Evolutionary conservation across 2,113 vertebrate species (phyloP).

Genomic region (Gallinago media): DNA sequence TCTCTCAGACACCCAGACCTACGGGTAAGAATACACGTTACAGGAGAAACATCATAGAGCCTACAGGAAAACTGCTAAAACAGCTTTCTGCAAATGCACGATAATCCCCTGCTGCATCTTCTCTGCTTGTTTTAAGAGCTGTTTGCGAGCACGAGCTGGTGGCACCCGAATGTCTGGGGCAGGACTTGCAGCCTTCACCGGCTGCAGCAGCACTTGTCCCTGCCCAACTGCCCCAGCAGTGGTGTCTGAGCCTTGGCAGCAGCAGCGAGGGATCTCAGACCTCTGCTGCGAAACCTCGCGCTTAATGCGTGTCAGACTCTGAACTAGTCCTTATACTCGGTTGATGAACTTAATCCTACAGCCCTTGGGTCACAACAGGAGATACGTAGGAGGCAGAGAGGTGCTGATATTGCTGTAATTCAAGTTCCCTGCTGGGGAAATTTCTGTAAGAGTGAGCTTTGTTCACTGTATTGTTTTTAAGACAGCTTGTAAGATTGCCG

Average conservation of each 20-base stretch:
- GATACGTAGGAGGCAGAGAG: neutral
- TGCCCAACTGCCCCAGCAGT: neutral
- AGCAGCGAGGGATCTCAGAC: neutral
- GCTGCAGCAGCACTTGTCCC: neutral
- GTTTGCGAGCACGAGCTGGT: neutral
- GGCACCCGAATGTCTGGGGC: fast-evolving
- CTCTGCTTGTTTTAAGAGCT: neutral
- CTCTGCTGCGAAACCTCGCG: neutral
- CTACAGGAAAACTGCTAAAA: neutral
- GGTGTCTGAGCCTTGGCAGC: fast-evolving
- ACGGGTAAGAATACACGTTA: neutral
- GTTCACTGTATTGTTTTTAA: neutral
- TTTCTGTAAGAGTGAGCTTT: neutral
- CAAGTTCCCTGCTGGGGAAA: neutral
- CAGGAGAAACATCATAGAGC: neutral
- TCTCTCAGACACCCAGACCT: neutral
- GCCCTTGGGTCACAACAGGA: neutral
- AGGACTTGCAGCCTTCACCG: neutral
- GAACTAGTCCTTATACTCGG: neutral
- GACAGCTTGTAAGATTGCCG: neutral
- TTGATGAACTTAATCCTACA: neutral
- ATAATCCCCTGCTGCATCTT: neutral
- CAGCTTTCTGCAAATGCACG: neutral
- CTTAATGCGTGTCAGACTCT: neutral
- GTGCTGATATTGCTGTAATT: neutral